Base-by-base conservation (phyloP, 2,888 invertebrate species). In the Cheiracanthium punctorium region DNA sequence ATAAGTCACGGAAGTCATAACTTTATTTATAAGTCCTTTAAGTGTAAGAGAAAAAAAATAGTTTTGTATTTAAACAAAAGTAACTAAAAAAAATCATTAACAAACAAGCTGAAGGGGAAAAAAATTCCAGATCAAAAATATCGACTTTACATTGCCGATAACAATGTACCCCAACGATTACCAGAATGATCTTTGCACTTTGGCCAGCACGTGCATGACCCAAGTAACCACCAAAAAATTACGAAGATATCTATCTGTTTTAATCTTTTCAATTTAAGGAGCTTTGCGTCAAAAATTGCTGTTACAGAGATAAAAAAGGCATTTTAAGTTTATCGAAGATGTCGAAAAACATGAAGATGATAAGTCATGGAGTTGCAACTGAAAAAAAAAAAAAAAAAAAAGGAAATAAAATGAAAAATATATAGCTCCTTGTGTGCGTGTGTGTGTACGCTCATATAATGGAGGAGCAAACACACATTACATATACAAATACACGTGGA, bases 131-230 rank as follows among this genome's bases (percentile, higher is more conserved):
- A 64, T 7, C 7, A 28, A 64, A 29, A 64, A 24, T 29, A 64
- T 64, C 64, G 20, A n/a, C n/a, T n/a, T n/a, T n/a, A n/a, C n/a
- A 7, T 52, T 10, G 29, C 20, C 17, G 58, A 58, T 58, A 20
- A 58, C 24, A 58, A 20, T 58, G 24, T 29, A 64, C 64, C 8
- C 28, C 41, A n/a, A 29, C 29, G 17, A 48, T 71, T 10, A 20
- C n/a, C n/a, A n/a, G n/a, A n/a, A n/a, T n/a, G n/a, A n/a, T 70
- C 24, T 77, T 43, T 12, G 70, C 30, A 48, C 70, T 17, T 70
- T 48, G 77, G 33, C 52, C n/a, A 14, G 48, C 79, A 41, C 79
- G 79, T 79, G 79, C 33, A 37, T 33, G 71, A 79, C 37, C 79
- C 58, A 58, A 4, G 24, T 24, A 37, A 24, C 24, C 24, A 58